Percentiles rank a stretch among this genome's conserved stretches.
Conservation (phyloP, 37 sponge, comb jelly and placozoan species). For the Ianthella basta region DNA sequence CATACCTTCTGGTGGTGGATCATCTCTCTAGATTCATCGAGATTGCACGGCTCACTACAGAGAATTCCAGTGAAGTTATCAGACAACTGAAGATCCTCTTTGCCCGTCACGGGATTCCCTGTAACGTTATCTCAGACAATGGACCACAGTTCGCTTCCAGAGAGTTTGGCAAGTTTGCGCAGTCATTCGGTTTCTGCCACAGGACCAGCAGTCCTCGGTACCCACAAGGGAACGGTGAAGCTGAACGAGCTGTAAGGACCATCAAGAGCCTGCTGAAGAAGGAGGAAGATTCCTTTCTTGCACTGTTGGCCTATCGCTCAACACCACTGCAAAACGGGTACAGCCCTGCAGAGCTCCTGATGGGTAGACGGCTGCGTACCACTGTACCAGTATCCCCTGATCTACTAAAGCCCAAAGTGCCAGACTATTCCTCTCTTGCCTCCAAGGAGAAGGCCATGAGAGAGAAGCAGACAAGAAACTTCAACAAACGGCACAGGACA, state of each 20-base stretch:
- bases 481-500: conserved; percentile 2
- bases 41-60: conserved; percentile 14
- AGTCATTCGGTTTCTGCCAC: conserved; percentile 30
- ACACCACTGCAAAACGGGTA: conserved; percentile 51
- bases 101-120: conserved; percentile 39
- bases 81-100: conserved; percentile 23
- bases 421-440: conserved; percentile 5
- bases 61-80: conserved; percentile 26
- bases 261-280: conserved; percentile 33
- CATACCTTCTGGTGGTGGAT: conserved; percentile 52
- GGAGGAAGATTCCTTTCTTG: conserved; percentile 24
- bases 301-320: conserved; percentile 36
- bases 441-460: background rate
- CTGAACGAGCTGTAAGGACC: conserved; percentile 49
- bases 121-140: conserved; percentile 30
- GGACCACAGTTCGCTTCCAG: conserved; percentile 23
- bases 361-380: conserved; percentile 41
- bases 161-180: background rate
- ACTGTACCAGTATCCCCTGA: conserved; percentile 15
- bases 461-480: conserved; percentile 15
- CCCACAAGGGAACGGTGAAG: conserved; percentile 50
- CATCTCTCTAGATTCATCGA: conserved; percentile 51
- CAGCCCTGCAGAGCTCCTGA: conserved; percentile 51
- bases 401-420: conserved; percentile 18
- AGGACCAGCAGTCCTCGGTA: conserved; percentile 36